A percentile compares a stretch with the other conserved stretches of the same genome.
Conservation (phyloP, 2,888 invertebrate genomes). For the Limnephilus auricula region DNA sequence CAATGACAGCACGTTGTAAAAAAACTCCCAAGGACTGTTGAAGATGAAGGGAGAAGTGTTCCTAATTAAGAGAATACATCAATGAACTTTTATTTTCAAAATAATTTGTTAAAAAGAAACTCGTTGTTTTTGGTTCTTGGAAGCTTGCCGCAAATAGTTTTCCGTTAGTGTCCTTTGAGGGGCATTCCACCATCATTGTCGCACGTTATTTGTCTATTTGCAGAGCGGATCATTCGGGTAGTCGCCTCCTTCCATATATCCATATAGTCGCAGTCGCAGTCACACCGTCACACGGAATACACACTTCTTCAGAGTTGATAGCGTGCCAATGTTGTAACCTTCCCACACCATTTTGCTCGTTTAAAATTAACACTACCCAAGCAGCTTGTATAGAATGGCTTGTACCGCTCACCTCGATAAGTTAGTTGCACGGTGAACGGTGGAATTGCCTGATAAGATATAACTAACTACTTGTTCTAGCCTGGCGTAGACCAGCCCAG, state of each 20-base stretch:
- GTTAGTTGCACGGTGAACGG: not conserved
- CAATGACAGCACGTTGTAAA: not conserved
- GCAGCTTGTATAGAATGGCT: slow-evolving; percentile 9
- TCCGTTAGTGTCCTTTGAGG: not conserved
- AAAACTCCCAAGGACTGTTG: not conserved
- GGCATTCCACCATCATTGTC: not conserved
- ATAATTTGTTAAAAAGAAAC: not conserved
- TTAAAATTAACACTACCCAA: slow-evolving; percentile 59
- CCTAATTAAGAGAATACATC: not conserved
- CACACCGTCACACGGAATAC: slow-evolving; percentile 36
- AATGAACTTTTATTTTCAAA: not conserved
- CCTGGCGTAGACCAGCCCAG: not conserved
- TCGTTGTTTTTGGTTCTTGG: not conserved
- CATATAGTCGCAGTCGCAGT: not conserved
- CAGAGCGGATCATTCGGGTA: not conserved
- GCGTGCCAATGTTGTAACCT: slow-evolving; percentile 65
- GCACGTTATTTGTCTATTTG: slow-evolving; percentile 13
- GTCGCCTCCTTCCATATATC: not conserved
- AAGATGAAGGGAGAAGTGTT: not conserved
- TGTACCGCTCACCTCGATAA: not conserved
- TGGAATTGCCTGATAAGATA: not conserved
- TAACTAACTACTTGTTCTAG: not conserved
- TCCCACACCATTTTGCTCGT: slow-evolving; percentile 64
- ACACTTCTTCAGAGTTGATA: slow-evolving; percentile 53
- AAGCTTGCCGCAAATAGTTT: not conserved